These are phyloP conservation scores for Plodia interpunctella DNA, from an alignment of 1,140 invertebrate species.

Conservation along the genomic window DNA sequence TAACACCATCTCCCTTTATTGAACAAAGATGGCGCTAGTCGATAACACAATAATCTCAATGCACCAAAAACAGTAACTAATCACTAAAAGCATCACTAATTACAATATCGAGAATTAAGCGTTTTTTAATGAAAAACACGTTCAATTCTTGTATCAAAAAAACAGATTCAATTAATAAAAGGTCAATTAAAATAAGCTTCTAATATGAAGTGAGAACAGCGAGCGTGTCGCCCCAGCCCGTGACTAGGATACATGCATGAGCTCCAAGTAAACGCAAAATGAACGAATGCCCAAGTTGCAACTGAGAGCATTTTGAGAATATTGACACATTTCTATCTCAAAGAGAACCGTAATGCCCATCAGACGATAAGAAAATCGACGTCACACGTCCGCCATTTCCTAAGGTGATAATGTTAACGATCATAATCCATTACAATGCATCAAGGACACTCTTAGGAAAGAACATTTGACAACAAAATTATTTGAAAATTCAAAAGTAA, in stretches of 20 bases:
- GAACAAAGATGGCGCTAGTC: not conserved
- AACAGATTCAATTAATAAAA: no score
- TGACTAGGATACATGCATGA: constrained; percentile 34
- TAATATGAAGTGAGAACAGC: not conserved
- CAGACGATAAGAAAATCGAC: not conserved
- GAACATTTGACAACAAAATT: no score
- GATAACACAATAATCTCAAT: no score
- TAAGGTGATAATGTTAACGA: not conserved
- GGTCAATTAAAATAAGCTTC: not conserved
- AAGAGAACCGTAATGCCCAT: not conserved
- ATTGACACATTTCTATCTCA: not conserved
- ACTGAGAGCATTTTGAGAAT: not conserved
- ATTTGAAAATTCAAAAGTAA: no score
- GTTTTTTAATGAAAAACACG: not conserved
- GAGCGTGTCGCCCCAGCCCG: constrained; percentile 11
- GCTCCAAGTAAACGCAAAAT: constrained; percentile 3
- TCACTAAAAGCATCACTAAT: no score
- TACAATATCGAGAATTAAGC: no score
- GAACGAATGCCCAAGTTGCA: not conserved
- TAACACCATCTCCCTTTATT: not conserved
- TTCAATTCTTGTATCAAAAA: not conserved
- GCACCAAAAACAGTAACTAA: no score
- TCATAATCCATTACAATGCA: not conserved
- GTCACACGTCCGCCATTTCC: not conserved
- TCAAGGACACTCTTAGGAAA: not conserved